Evolutionary conservation across 2,797 vertebrate species (phyloP), one percentile per base, ranked within the genome.

Genomic region (Pantherophis alleghaniensis): DNA sequence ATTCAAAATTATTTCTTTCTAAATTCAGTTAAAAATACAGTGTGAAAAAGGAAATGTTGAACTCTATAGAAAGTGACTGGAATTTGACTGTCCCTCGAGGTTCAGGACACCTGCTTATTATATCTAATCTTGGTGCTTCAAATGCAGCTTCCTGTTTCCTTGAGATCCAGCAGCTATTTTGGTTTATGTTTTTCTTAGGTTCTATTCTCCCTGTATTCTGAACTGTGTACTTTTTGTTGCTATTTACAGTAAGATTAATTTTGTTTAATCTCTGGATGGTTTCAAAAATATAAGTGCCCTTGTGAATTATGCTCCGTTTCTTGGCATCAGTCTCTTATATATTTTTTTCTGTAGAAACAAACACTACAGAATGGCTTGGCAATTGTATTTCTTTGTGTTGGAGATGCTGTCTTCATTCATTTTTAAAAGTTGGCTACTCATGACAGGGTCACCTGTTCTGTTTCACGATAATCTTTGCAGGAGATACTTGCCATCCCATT

Each of bases 31-130:
- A 22, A 53, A 55, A 60, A 91, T 37, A 3, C 66, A 6, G 12
- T 95, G 20, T 57, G 4, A 79, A 61, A 55, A 7, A 28, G 56
- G 59, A 69, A 86, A 11, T 74, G 69, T 57, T 93, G 53, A 63
- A 51, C 57, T 60, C 37, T 92, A 94, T 94, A 42, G 93, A 87
- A 93, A 90, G 89, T 86, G 79, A 94, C 94, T 4, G 61, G 88
- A 55, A 94, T 57, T 89, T 90, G 18, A 55, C 69, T 94, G 92
- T 61, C 93, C 86, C 93, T 92, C 86, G 92, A 86, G 66, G 60
- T 87, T 92, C 90, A 95, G 92, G 96, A 95, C 93, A 96, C 95
- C 94, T 97, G 92, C 92, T 51, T 95, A 79, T 95, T 95, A 97
- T 91, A 96, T 93, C 94, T 96, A 96, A 95, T 91, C 97, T 96